Base-by-base conservation (phyloP, 1,140 invertebrate species). In the Aphis gossypii region DNA sequence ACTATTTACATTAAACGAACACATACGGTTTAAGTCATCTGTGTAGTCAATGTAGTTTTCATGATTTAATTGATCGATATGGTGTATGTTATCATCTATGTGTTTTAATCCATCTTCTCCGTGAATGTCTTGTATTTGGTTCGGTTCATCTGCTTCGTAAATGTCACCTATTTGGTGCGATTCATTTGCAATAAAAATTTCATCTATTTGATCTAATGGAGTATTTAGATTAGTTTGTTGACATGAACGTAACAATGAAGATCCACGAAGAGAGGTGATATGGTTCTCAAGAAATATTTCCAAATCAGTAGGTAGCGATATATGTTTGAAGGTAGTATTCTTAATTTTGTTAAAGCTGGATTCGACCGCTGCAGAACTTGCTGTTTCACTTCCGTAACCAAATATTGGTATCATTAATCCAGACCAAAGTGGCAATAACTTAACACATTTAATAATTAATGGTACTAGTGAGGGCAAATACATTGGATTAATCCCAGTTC, bases 371-470 rank as follows among this genome's bases (percentile, higher is more conserved):
- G 41, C 25, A 44, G 83, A 84, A 84, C 41, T 84, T 0, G 23
- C 83, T 44, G 41, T 84, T 84, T 41, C 23, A 44, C 25, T 30
- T 30, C 41, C 41, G 23, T 44, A 46, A 84, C 83, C 25, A 48
- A 88, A 88, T 51, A 88, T 2, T 48, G n/a, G 48, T 30, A 51
- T 88, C 44, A 88, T 88, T 51, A 35, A 48, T 88, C 86, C 48
- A 48, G 44, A 51, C 86, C 86, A 88, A 88, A 48, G 23, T 18
- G 86, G 86, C 44, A 51, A 88, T 7, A 51, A 6, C 56, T 51
- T 88, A 88, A 48, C 30, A n/a, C 44, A 88, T 88, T 88, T 88
- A 88, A 88, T 88, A 88, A 48, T 88, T n/a, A 60, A 30, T 60
- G 56, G 25, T 7, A 60, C 25, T 60, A 60, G 56, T 2, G 56